Evolutionary conservation across 2,113 vertebrate genomes (phyloP).

Genomic region (Nothobranchius kuhntae): DNA sequence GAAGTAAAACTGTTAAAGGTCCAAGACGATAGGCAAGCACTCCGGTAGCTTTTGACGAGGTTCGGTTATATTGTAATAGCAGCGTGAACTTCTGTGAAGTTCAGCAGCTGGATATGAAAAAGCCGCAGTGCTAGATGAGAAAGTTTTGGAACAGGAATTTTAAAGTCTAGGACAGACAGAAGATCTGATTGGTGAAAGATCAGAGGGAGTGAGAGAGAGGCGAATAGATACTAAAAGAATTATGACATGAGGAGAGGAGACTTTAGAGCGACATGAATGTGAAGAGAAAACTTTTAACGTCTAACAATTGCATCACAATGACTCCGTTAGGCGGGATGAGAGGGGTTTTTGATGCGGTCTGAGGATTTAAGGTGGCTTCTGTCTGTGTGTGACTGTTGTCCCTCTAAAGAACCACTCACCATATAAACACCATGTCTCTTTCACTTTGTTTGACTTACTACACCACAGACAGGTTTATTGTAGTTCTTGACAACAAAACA

Average conservation of each 20-base stretch:
- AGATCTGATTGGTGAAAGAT: slow-evolving; percentile 8
- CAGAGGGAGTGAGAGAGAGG: neutral
- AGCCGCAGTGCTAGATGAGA: neutral
- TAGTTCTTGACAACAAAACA: too few species aligned
- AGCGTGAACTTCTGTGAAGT: slow-evolving; percentile 1
- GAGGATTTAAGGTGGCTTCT: neutral
- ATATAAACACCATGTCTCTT: too few species aligned
- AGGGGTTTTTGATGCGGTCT: neutral
- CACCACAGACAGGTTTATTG: too few species aligned
- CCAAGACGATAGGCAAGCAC: neutral
- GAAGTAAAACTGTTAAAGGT: slow-evolving; percentile 43
- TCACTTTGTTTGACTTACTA: too few species aligned
- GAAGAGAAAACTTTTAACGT: too few species aligned
- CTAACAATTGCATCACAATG: too few species aligned
- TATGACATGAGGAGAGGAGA: neutral
- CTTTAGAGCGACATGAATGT: too few species aligned
- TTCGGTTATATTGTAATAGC: neutral
- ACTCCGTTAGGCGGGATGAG: neutral
- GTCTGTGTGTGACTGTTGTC: too few species aligned
- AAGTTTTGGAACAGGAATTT: neutral
- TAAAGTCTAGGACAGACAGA: slow-evolving; percentile 7
- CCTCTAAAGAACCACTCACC: too few species aligned
- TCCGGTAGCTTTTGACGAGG: neutral
- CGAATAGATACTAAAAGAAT: neutral
- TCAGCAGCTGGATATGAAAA: slow-evolving; percentile 12